Evolutionary conservation across 2,888 invertebrate species (phyloP), one percentile per base, ranked within the genome.

Genomic region (Troides helena): DNA sequence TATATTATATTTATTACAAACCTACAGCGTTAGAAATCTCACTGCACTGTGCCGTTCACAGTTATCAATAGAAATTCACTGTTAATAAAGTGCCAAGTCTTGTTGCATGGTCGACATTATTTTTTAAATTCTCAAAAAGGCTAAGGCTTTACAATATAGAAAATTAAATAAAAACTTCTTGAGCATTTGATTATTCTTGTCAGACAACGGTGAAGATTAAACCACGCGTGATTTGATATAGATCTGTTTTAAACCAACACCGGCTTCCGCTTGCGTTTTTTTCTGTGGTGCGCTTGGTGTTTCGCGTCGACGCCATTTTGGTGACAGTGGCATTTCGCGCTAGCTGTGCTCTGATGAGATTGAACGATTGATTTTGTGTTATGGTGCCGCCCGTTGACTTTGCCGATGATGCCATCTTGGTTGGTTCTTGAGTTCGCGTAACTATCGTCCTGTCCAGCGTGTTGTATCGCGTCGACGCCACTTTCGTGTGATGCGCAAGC

Each of bases 201-300:
- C 56, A 72, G 69, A 69, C 72, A 74, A 77, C 73, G 68, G 77
- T 72, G 36, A 73, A 74, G 71, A 73, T 65, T 43, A 76, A 73
- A 73, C 77, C 74, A 73, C 71, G 70, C 75, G 71, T 69, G 67
- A 71, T 77, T 59, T 71, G 62, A 50, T 4, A 30, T 65, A 71
- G 75, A 61, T 63, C 74, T 72, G 30, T 68, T 68, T 82, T 88
- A 91, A 72, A 91, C 92, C 80, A 92, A 81, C 75, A 92, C 86
- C 65, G 92, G 92, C 75, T 84, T 87, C 72, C 92, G 84, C 83
- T 88, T 90, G 77, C 89, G 83, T 78, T 86, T 89, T 75, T 82
- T 83, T 75, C 84, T 84, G 76, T 83, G 86, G 71, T 80, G 69
- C 43, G 43, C 46, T 21, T 63, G 68, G 53, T 62, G 66, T 50